phyloP scores from a whole-genome alignment of 1,140 invertebrate species.

The Elymnias hypermnestra region DNA sequence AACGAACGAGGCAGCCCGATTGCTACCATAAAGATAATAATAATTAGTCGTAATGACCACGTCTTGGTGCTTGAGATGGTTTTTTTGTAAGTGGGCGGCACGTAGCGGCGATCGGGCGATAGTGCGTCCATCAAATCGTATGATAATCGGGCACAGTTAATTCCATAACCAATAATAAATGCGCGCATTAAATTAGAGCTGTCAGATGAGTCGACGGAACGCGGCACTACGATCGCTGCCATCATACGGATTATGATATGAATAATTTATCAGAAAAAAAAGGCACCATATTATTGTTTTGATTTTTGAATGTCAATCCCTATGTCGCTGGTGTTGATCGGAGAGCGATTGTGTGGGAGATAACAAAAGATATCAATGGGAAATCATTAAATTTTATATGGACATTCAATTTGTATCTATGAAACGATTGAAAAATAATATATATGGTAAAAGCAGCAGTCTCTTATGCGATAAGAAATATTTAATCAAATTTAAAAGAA shows the following conservation, averaged over 20 bases:
- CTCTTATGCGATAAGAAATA: too few relatives aligned
- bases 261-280: slow-evolving; percentile 69
- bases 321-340: slow-evolving; percentile 42
- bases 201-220: slow-evolving; percentile 68
- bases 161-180: slow-evolving; percentile 74
- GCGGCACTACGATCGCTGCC: slow-evolving; percentile 43
- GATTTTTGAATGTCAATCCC: slow-evolving; percentile 45
- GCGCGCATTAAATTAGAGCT: slow-evolving; percentile 71
- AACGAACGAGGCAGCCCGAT: slow-evolving; percentile 57
- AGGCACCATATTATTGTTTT: slow-evolving; percentile 60
- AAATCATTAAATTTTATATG: background rate
- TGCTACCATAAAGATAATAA: slow-evolving; percentile 72
- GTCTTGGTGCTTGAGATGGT: slow-evolving; percentile 36
- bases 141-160: slow-evolving; percentile 73
- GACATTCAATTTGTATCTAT: background rate
- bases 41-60: slow-evolving; percentile 69
- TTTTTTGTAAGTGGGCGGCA: slow-evolving; percentile 60
- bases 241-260: slow-evolving; percentile 72
- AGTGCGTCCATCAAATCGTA: slow-evolving; percentile 73
- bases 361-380: slow-evolving; percentile 6
- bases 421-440: too few relatives aligned
- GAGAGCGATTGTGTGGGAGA: slow-evolving; percentile 38
- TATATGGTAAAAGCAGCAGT: too few relatives aligned
- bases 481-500: too few relatives aligned
- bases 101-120: slow-evolving; percentile 54